Base-by-base conservation (phyloP, 2,797 vertebrate genomes). In the Rhinophrynus dorsalis region DNA sequence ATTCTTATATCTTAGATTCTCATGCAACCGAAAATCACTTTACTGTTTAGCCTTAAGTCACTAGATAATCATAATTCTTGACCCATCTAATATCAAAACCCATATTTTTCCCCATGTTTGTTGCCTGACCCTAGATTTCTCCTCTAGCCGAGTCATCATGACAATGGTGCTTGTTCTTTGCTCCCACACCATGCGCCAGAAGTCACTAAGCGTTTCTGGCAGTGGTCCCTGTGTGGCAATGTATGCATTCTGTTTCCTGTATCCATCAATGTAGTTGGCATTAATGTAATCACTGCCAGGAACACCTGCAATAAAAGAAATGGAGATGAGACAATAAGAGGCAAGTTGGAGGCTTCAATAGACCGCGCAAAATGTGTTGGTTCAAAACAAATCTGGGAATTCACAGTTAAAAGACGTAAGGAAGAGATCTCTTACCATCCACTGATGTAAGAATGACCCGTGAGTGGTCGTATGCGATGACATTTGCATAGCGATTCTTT, bases 101-200 rank as follows among this genome's bases (percentile, higher is more conserved):
- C n/a, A n/a, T n/a, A n/a, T n/a, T n/a, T n/a, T n/a, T n/a, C n/a
- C n/a, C n/a, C n/a, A n/a, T n/a, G n/a, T n/a, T n/a, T n/a, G n/a
- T n/a, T n/a, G n/a, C n/a, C n/a, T n/a, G n/a, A 99, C 97, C 90
- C 96, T 88, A 50, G 95, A 96, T 78, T 97, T 98, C 81, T 99
- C 96, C 76, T 99, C 96, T 24, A 99, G 87, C 45, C 92, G 90
- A 6, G 97, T 99, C 95, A 99, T 98, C 96, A 98, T 99, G 60
- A 98, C 86, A 6, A 98, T 90, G 1, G 94, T 97, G 74, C 87
- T 90, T 12, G 94, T 93, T 67, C 94, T 92, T 82, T 99, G 97
- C 26, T 98, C 97, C 97, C 97, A 99, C 76, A 98, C 91, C 95
- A 97, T 95, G 77, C 96, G 92, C 97, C 97, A 99, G 90, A 99